Evolutionary conservation across 2,797 vertebrate species (phyloP).

Genomic region (Caiman crocodilus): DNA sequence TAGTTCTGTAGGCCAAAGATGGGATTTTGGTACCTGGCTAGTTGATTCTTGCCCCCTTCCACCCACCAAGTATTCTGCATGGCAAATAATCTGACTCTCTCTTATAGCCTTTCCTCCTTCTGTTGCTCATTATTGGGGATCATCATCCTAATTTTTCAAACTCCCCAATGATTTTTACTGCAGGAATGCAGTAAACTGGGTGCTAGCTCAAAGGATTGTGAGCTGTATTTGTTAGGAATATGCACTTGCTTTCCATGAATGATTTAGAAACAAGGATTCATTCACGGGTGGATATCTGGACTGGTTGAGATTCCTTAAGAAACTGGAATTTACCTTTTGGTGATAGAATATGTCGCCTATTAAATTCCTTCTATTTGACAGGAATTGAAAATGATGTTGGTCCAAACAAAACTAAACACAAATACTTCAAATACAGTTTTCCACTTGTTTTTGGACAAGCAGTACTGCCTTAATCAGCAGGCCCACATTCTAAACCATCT

Average conservation of each 20-base stretch:
- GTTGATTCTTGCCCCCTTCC: neutral
- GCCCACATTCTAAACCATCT: neutral
- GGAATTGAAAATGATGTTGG: neutral
- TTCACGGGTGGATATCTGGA: neutral
- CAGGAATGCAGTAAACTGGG: neutral
- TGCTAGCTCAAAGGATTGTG: neutral
- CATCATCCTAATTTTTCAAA: neutral
- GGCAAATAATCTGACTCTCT: neutral
- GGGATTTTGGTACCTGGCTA: neutral
- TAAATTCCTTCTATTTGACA: too few relatives aligned
- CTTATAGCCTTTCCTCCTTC: neutral
- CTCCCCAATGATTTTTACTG: neutral
- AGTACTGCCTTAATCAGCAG: neutral
- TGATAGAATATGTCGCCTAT: rapidly evolving
- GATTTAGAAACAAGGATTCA: neutral
- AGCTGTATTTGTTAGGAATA: neutral
- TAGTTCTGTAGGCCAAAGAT: neutral
- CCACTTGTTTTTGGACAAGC: neutral
- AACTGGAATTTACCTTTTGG: neutral
- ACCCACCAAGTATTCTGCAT: neutral
- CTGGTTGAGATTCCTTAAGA: neutral
- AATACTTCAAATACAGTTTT: neutral
- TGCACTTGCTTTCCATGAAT: neutral
- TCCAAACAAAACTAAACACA: neutral
- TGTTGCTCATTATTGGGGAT: neutral